Percentiles rank a stretch among this genome's conserved stretches.
These are phyloP conservation scores for Meloe dianella DNA, from an alignment of 2,888 invertebrate species.

Conservation along the genomic window DNA sequence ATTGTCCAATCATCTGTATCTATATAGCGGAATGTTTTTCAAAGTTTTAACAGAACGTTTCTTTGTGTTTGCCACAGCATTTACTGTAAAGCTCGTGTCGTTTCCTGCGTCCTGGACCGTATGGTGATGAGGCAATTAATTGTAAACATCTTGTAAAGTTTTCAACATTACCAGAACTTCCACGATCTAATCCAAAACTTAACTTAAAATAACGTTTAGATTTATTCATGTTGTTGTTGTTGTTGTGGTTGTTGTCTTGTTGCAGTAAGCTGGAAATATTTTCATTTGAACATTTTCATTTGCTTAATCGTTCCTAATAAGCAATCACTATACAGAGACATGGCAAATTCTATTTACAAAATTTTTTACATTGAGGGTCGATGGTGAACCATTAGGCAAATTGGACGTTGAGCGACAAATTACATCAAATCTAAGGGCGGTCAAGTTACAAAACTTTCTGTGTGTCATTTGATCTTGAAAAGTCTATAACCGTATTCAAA, in stretches of 20 bases:
- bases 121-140: slow-evolving; percentile 83
- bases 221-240: slow-evolving; percentile 18
- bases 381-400: too few relatives aligned
- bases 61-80: slow-evolving; percentile 13
- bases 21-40: neutral
- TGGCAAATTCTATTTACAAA: neutral
- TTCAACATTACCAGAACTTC: slow-evolving; percentile 83
- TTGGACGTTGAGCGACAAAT: too few relatives aligned
- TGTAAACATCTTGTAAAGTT: slow-evolving; percentile 86
- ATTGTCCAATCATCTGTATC: neutral
- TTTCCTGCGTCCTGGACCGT: slow-evolving; percentile 83
- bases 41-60: neutral
- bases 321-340: neutral
- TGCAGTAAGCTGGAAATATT: slow-evolving; percentile 21
- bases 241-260: slow-evolving; percentile 3
- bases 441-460: too few relatives aligned
- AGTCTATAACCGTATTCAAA: too few relatives aligned
- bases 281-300: slow-evolving; percentile 6
- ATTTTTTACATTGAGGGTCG: neutral
- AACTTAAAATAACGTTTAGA: slow-evolving; percentile 53
- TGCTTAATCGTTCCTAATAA: neutral
- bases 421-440: too few relatives aligned
- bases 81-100: slow-evolving; percentile 59
- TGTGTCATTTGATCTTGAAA: too few relatives aligned
- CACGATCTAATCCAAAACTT: slow-evolving; percentile 81